phyloP scores from a whole-genome alignment of 2,888 invertebrate species.

The Ditylenchus weischeri region DNA sequence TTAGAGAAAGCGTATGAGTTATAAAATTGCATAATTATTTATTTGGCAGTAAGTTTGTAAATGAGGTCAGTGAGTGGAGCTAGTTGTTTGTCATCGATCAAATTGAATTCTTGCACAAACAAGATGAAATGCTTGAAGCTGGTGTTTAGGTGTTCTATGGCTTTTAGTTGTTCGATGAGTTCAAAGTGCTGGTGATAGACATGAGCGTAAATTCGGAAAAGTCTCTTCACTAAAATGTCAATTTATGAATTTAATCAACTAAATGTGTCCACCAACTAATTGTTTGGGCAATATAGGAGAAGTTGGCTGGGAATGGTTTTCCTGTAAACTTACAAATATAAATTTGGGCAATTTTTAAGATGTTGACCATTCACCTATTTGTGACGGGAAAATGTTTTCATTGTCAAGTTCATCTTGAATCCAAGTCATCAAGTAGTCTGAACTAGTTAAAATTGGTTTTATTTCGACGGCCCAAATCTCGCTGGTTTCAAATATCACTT shows the following conservation, averaged over 20 bases:
- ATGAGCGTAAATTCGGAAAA: conserved; percentile 98
- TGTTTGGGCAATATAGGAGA: conserved; percentile 81
- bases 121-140: conserved; percentile 99
- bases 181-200: conserved; percentile 98
- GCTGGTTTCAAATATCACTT: no score
- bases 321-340: conserved; percentile 35
- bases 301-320: conserved; percentile 50
- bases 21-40: neutral
- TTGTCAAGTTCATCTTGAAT: conserved; percentile 98
- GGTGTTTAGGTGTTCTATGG: conserved; percentile 97
- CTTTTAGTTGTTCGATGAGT: conserved; percentile 84
- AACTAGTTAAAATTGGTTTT: no score
- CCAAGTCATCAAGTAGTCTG: conserved; percentile 97
- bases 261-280: conserved; percentile 64
- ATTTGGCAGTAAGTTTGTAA: conserved; percentile 64
- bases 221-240: conserved; percentile 70
- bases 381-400: conserved; percentile 94
- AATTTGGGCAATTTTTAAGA: neutral
- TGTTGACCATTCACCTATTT: conserved; percentile 66
- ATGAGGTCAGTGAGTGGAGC: conserved; percentile 95
- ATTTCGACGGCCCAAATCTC: no score
- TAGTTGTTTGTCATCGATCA: conserved; percentile 91
- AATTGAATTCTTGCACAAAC: conserved; percentile 90
- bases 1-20: no score
- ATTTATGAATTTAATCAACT: neutral